These are phyloP conservation scores for Empis stercorea DNA, from an alignment of 2,888 invertebrate species.

Conservation along the genomic window DNA sequence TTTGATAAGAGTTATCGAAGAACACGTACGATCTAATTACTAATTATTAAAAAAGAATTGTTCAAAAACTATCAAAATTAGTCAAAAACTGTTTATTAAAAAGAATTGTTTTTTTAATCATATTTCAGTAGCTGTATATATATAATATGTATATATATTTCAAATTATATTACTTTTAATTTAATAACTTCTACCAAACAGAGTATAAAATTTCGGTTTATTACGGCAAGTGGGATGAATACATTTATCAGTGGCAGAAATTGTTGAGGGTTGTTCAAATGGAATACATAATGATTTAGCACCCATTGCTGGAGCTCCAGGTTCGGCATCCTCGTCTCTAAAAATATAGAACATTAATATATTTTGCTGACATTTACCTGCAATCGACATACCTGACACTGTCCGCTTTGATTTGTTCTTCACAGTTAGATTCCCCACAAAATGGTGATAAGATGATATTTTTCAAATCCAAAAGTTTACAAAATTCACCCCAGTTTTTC, in stretches of 20 bases:
- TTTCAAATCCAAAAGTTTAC: slow-evolving; percentile 65
- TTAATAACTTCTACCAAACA: slow-evolving; percentile 96
- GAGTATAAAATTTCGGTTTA: slow-evolving; percentile 69
- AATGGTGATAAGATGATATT: slow-evolving; percentile 90
- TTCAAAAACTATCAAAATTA: too few relatives aligned
- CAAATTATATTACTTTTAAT: too few relatives aligned
- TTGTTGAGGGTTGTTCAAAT: slow-evolving; percentile 64
- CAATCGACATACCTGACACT: slow-evolving; percentile 59
- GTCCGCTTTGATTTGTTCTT: slow-evolving; percentile 91
- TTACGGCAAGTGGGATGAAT: slow-evolving; percentile 74
- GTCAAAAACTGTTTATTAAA: too few relatives aligned
- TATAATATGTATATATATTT: too few relatives aligned
- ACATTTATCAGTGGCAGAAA: slow-evolving; percentile 56
- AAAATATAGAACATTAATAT: slow-evolving; percentile 1
- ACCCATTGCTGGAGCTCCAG: slow-evolving; percentile 91
- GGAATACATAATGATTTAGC: slow-evolving; percentile 98
- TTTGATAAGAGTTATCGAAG: too few relatives aligned
- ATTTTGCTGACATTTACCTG: not conserved
- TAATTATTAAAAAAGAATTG: too few relatives aligned
- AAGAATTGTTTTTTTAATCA: too few relatives aligned
- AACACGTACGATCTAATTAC: too few relatives aligned
- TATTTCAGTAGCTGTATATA: too few relatives aligned
- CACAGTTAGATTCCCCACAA: slow-evolving; percentile 81
- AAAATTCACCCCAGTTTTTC: slow-evolving; percentile 72
- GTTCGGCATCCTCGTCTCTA: slow-evolving; percentile 45